Evolutionary conservation across 2,888 invertebrate genomes (phyloP), one percentile per base, ranked within the genome.

Genomic region (Uloborus plumipes): DNA sequence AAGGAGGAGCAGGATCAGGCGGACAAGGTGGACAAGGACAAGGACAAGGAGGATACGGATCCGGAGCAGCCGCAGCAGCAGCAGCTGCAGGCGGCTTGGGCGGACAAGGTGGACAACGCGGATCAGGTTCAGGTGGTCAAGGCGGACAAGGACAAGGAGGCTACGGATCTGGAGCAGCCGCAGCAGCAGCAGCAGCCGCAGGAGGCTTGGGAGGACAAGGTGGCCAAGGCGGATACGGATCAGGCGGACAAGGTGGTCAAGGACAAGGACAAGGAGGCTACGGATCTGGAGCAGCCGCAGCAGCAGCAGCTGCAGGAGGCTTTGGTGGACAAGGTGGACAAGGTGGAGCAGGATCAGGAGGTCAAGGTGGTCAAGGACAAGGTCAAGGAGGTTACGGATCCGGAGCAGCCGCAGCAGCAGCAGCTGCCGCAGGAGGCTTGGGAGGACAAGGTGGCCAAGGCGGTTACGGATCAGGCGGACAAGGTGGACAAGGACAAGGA

Each of bases 371-470:
- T 14, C 20, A 14, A 20, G 59, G 58, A 50, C 47, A 20, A 7
- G 55, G 53, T 3, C 50, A 26, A 62, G 59, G 20, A 13, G 62
- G 20, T 11, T 26, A 18, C 53, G 69, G 55, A 53, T 16, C 51
- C 3, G 69, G 55, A 53, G 53, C 69, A 18, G 31, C 26, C 7
- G 67, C 50, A 11, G 22, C 69, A 53, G 20, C 26, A 31, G 69
- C 15, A 49, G 20, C 69, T 0, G 72, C 22, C 2, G 26, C 26
- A 3, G 47, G 16, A 26, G 39, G 39, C 11, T 11, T 53, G 0
- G 55, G 67, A 22, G 14, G 51, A 20, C 14, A 62, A 15, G 31
- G 26, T 20, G 16, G 62, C 22, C 16, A 26, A 16, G 16, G 22
- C 1, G 20, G 62, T 1, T 26, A 16, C 7, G 62, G 39, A 20